Evolutionary conservation across 2,113 vertebrate genomes (phyloP).

Genomic region (Rhinoderma darwinii): DNA sequence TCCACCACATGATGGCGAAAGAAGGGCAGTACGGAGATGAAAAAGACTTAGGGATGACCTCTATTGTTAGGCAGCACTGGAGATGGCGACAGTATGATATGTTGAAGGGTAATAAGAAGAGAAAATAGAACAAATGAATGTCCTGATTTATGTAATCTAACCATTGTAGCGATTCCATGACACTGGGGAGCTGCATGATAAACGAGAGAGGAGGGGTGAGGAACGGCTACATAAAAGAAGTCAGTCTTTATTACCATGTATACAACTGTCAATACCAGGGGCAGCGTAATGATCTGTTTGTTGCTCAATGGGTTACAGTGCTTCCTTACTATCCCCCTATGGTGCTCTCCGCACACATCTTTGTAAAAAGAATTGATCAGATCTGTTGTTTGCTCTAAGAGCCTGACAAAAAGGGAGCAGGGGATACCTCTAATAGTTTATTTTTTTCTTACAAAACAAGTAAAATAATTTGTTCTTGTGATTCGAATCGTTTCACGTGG

Average conservation of each 20-base stretch:
- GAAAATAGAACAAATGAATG: neutral
- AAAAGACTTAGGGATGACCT: neutral
- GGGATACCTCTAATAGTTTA: neutral
- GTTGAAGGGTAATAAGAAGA: neutral
- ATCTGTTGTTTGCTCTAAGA: neutral
- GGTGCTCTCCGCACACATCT: neutral
- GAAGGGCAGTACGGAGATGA: neutral
- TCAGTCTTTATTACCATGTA: neutral
- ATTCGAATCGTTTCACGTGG: neutral
- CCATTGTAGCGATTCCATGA: neutral
- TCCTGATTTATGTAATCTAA: neutral
- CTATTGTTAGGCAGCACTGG: constrained; percentile 16
- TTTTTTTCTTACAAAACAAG: neutral
- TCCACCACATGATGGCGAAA: neutral
- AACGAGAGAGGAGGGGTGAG: neutral
- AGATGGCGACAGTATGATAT: neutral
- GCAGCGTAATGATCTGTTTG: neutral
- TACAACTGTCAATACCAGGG: neutral
- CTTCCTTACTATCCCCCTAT: neutral
- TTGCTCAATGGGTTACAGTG: neutral
- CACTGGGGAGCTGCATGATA: constrained; percentile 9
- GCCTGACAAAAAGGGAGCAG: neutral
- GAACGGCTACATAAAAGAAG: neutral
- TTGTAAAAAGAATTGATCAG: neutral
- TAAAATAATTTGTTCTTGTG: neutral